Evolutionary conservation across 2,113 vertebrate genomes (phyloP).

Genomic region (Calonectris borealis): DNA sequence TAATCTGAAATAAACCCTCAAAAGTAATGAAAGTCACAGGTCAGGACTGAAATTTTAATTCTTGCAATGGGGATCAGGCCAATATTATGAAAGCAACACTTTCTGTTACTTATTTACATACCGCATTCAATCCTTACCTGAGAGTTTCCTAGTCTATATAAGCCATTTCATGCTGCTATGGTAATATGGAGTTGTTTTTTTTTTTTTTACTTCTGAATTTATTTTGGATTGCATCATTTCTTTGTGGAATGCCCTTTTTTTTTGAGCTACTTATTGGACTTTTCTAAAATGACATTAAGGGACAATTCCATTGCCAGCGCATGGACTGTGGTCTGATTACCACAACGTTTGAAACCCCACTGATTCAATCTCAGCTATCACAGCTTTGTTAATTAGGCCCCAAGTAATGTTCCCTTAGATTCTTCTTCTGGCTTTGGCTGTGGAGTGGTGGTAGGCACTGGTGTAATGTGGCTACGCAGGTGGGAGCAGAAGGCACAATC

Average conservation of each 20-base stretch:
- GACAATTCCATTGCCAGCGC: neutral
- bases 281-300: neutral
- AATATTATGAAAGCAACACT: neutral
- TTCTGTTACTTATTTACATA: neutral
- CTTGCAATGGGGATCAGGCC: neutral
- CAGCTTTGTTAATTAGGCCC: neutral
- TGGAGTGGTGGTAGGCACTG: neutral
- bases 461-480: neutral
- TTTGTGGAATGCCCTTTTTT: neutral
- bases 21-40: constrained; percentile 13
- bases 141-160: neutral
- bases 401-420: neutral
- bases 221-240: neutral
- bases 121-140: neutral
- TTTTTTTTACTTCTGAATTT: neutral
- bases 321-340: neutral
- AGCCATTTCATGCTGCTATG: neutral
- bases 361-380: neutral
- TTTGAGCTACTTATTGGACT: neutral
- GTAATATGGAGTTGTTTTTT: neutral
- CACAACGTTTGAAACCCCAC: neutral
- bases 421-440: neutral
- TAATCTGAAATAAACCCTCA: constrained; percentile 23
- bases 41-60: constrained; percentile 27
- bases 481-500: neutral